phyloP scores from a whole-genome alignment of 2,888 invertebrate genomes.

The Drosophila ustulata region DNA sequence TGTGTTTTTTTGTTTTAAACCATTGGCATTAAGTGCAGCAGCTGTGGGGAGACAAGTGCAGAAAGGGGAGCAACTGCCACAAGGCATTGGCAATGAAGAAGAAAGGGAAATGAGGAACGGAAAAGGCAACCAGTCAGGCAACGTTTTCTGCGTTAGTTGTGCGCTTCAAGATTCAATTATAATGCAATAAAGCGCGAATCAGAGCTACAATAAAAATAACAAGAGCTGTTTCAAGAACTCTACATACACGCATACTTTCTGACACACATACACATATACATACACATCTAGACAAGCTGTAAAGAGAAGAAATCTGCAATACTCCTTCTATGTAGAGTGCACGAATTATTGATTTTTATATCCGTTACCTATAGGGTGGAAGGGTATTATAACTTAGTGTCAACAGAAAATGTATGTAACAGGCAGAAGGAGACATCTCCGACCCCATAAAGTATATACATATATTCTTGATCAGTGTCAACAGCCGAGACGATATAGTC shows the following conservation, averaged over 20 bases:
- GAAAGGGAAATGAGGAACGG: slow-evolving; percentile 13
- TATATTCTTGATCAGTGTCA: no score
- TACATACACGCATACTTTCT: background rate
- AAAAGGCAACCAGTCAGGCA: slow-evolving; percentile 66
- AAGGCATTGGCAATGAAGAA: slow-evolving; percentile 40
- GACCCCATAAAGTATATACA: no score
- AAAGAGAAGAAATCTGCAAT: slow-evolving; percentile 50
- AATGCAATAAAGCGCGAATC: slow-evolving; percentile 83
- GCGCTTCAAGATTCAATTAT: slow-evolving; percentile 83
- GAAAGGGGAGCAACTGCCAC: slow-evolving; percentile 46
- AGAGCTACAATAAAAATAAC: slow-evolving; percentile 78
- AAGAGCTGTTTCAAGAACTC: slow-evolving; percentile 53
- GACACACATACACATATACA: slow-evolving; percentile 8
- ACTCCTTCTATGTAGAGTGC: background rate
- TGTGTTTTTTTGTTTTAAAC: slow-evolving; percentile 59
- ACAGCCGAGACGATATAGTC: no score
- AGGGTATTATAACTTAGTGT: no score
- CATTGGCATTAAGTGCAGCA: slow-evolving; percentile 79
- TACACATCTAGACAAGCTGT: slow-evolving; percentile 45
- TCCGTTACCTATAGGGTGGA: no score
- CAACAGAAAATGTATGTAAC: no score
- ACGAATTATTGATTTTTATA: no score
- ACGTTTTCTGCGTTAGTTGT: slow-evolving; percentile 80
- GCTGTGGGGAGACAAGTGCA: slow-evolving; percentile 47
- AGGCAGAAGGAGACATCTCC: no score